Evolutionary conservation across 2,888 invertebrate species (phyloP).

Genomic region (Emmelina monodactyla): DNA sequence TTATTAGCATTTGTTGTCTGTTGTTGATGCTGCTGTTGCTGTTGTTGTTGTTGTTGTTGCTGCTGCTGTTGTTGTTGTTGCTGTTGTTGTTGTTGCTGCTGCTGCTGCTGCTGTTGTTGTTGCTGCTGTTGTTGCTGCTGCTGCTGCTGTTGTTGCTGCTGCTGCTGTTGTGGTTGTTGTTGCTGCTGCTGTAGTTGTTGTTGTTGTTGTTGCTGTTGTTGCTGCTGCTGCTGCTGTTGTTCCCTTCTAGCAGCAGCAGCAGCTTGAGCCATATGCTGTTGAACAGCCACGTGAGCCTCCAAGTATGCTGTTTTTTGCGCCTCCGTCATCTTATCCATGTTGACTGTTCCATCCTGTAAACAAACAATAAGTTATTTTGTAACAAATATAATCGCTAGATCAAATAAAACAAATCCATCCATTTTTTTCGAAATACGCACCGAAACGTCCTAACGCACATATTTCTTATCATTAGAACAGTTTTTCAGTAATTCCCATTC

Average conservation of each 20-base stretch:
- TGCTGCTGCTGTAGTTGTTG: slow-evolving; percentile 51
- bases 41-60: slow-evolving; percentile 39
- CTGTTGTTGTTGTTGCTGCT: slow-evolving; percentile 28
- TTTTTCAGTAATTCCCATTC: too few relatives aligned
- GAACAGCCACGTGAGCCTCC: slow-evolving; percentile 78
- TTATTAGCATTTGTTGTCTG: slow-evolving; percentile 40
- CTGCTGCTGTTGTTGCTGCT: slow-evolving; percentile 34
- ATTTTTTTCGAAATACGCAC: too few relatives aligned
- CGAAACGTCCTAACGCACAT: too few relatives aligned
- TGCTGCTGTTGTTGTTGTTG: slow-evolving; percentile 33
- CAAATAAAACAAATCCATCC: too few relatives aligned
- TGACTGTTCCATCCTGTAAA: slow-evolving; percentile 69
- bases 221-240: slow-evolving; percentile 46
- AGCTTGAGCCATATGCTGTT: slow-evolving; percentile 80
- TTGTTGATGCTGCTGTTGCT: slow-evolving; percentile 34
- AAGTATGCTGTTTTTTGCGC: slow-evolving; percentile 77
- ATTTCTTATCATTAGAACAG: too few relatives aligned
- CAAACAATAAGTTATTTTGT: slow-evolving; percentile 3
- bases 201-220: slow-evolving; percentile 53
- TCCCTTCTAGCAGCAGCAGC: slow-evolving; percentile 64
- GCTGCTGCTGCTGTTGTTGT: slow-evolving; percentile 35
- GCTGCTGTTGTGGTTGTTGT: slow-evolving; percentile 42
- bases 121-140: slow-evolving; percentile 29
- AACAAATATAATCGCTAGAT: too few relatives aligned
- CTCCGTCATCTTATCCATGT: slow-evolving; percentile 80